Base-by-base conservation (phyloP, 2,888 invertebrate species). In the Aporophyla lueneburgensis region DNA sequence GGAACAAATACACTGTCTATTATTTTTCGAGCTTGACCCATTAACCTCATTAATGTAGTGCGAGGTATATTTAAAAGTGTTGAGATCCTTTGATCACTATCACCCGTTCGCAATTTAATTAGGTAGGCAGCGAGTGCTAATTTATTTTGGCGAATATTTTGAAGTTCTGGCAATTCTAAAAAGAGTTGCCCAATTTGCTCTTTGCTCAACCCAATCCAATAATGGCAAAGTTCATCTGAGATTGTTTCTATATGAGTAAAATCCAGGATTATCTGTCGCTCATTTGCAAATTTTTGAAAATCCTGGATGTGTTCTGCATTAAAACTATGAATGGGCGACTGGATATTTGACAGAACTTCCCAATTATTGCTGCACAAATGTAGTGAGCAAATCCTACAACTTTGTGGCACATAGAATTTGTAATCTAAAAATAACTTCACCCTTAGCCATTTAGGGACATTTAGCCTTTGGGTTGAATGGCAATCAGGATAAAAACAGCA, bases 21-120 rank as follows among this genome's bases (percentile, higher is more conserved):
- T 46, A 72, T 46, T 5, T 72, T 14, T 62, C 71, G n/a, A 58
- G 66, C 76, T 72, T 67, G 5, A 46, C 53, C 61, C 71, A 67
- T 59, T 53, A 71, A 67, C 62, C 65, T 63, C 61, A 62, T 62
- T n/a, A 72, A 1, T 0, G 72, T 76, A 49, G 66, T 59, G 1
- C 75, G 43, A 56, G 70, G 69, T 33, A 58, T 27, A 56, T 75
- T 58, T 54, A 63, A 70, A 49, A 65, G n/a, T 51, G 58, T 65
- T 27, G 74, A 69, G 14, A 70, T 71, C 21, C 75, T 76, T 70
- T 76, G 58, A 51, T 70, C 65, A 51, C 46, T 69, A 63, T 75
- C 70, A 43, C 69, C 74, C 4, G 58, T 70, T 51, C 74, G 21
- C 9, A 75, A 61, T 58, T 75, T 65, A 12, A 69, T 58, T 33